Evolutionary conservation across 1,140 invertebrate species (phyloP).

Genomic region (Drosophila pruinosa): DNA sequence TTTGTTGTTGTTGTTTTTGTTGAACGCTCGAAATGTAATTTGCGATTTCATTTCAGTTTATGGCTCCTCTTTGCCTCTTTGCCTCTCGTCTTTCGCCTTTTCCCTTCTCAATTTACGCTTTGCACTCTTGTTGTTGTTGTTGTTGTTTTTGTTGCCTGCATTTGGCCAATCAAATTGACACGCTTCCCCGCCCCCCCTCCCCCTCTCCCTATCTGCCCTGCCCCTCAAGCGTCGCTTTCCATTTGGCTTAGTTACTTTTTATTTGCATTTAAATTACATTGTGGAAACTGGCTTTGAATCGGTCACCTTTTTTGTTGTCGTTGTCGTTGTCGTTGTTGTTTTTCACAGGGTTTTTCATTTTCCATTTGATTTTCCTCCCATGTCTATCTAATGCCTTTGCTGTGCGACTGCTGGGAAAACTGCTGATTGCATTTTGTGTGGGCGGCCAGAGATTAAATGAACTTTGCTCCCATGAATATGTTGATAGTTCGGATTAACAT

Average conservation of each 20-base stretch:
- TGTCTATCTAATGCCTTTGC: background rate
- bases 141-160: conserved; percentile 31
- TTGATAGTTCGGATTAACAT: conserved; percentile 7
- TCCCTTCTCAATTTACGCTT: background rate
- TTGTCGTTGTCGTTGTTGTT: conserved; percentile 19
- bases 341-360: background rate
- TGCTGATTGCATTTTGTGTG: background rate
- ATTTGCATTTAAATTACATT: conserved; percentile 74
- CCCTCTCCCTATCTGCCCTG: background rate
- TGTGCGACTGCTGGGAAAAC: conserved; percentile 6
- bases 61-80: background rate
- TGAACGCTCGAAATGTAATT: conserved; percentile 36
- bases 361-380: conserved; percentile 39
- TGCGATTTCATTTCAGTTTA: conserved; percentile 40
- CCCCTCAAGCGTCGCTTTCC: conserved; percentile 27
- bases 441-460: background rate
- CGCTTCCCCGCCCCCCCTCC: conserved; percentile 40
- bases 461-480: background rate
- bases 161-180: conserved; percentile 65
- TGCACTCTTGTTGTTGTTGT: conserved; percentile 16
- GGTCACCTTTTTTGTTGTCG: conserved; percentile 24
- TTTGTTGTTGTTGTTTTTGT: conserved; percentile 4
- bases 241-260: conserved; percentile 42
- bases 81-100: background rate
- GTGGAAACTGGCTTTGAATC: conserved; percentile 38